Percentiles rank a stretch among this genome's conserved stretches.
Evolutionary conservation across 2,113 vertebrate species (phyloP).

Genomic region (Accipiter virgatus): DNA sequence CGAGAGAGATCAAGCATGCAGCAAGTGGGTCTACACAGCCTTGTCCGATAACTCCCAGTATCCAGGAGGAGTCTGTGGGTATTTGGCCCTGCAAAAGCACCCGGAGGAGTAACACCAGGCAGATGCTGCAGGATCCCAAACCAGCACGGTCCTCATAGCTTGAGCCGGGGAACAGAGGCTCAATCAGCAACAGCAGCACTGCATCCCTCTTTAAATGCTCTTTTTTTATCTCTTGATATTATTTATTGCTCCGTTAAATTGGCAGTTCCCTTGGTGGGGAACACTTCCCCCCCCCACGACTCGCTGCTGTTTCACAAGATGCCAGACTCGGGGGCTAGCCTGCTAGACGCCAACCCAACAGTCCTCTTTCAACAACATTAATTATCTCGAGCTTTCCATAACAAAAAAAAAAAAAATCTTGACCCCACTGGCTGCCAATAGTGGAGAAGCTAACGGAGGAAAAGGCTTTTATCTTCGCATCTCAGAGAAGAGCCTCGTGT

Average conservation of each 20-base stretch:
- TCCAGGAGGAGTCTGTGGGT: background rate
- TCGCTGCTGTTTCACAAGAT: slow-evolving; percentile 75
- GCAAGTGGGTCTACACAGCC: background rate
- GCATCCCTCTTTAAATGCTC: background rate
- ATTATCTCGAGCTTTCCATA: slow-evolving; percentile 85
- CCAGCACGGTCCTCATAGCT: rapidly evolving
- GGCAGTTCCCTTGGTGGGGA: slow-evolving; percentile 65
- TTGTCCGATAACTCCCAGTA: background rate
- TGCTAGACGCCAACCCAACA: slow-evolving; percentile 76
- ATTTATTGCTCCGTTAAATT: slow-evolving; percentile 73
- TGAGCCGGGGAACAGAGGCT: background rate
- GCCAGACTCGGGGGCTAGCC: slow-evolving; percentile 80
- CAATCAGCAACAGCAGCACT: background rate
- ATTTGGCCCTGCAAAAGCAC: background rate
- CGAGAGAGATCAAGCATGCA: background rate
- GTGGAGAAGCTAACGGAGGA: slow-evolving; percentile 67
- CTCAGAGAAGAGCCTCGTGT: slow-evolving; percentile 65
- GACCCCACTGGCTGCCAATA: slow-evolving; percentile 79
- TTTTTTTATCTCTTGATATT: slow-evolving; percentile 52
- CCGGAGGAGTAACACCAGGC: rapidly evolving
- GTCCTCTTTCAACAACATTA: slow-evolving; percentile 84
- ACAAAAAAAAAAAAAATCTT: slow-evolving; percentile 66
- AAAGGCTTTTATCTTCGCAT: slow-evolving; percentile 77
- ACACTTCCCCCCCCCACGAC: background rate
- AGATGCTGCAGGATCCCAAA: background rate